These are phyloP conservation scores for Drosophila santomea DNA, from an alignment of 1,140 invertebrate species.

Conservation along the genomic window DNA sequence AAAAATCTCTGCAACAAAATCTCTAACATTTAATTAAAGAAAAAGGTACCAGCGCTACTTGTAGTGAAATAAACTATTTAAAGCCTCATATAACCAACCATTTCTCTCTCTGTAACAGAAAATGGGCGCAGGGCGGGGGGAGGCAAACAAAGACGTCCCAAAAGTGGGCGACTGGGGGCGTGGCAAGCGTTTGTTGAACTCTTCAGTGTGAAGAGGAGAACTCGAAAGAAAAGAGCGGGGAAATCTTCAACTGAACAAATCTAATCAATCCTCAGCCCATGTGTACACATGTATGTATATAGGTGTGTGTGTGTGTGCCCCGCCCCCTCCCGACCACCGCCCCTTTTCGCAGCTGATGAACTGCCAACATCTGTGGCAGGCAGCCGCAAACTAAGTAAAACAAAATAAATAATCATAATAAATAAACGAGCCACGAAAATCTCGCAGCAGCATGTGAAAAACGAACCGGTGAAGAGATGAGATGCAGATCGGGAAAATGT, in stretches of 20 bases:
- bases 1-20: no score
- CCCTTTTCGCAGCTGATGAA: constrained; percentile 44
- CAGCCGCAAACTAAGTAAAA: constrained; percentile 54
- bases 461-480: constrained; percentile 11
- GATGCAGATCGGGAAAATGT: background rate
- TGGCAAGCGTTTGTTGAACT: constrained; percentile 53
- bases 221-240: constrained; percentile 1
- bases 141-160: constrained; percentile 36
- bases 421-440: constrained; percentile 81
- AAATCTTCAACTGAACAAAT: constrained; percentile 53
- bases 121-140: background rate
- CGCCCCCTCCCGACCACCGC: background rate
- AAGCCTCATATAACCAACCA: background rate
- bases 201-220: constrained; percentile 5
- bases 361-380: constrained; percentile 64
- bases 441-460: constrained; percentile 76
- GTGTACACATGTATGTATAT: constrained; percentile 6
- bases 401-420: constrained; percentile 83
- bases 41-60: no score
- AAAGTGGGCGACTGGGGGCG: constrained; percentile 57
- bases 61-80: no score
- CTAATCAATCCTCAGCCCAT: constrained; percentile 69
- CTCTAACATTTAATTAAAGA: no score
- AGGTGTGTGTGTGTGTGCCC: constrained; percentile 1
- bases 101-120: constrained; percentile 3